Percentiles rank a stretch among this genome's conserved stretches.
Evolutionary conservation across 2,113 vertebrate genomes (phyloP).

Genomic region (Oncorhynchus nerka): DNA sequence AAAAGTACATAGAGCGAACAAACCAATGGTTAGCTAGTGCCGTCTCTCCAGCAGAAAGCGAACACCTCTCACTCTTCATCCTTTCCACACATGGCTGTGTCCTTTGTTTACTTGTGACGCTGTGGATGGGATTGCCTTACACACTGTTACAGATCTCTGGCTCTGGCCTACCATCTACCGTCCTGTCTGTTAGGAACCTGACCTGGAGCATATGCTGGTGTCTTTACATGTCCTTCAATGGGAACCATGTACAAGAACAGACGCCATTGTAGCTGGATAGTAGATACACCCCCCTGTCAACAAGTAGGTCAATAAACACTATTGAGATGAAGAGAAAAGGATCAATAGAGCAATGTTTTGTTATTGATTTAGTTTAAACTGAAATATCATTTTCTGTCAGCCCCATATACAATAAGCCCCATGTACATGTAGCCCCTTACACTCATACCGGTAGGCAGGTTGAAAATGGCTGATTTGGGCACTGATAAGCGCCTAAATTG

Average conservation of each 20-base stretch:
- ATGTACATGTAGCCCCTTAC: no score
- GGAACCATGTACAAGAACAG: neutral
- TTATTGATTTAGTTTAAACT: no score
- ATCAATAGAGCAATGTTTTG: neutral
- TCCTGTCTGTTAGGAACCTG: slow-evolving; percentile 3
- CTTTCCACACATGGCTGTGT: neutral
- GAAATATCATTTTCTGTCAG: no score
- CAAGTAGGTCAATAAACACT: neutral
- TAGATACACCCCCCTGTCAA: neutral
- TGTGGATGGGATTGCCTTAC: neutral
- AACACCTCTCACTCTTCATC: neutral
- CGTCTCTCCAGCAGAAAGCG: neutral
- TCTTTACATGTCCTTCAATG: neutral
- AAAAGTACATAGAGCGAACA: neutral
- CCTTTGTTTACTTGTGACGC: slow-evolving; percentile 15
- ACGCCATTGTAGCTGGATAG: no score
- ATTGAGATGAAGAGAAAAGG: neutral
- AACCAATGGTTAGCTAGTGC: neutral
- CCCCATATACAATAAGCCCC: no score
- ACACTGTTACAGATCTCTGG: neutral
- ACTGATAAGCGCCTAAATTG: no score
- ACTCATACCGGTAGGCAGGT: no score
- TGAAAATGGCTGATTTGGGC: no score
- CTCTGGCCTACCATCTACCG: neutral
- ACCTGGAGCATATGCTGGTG: neutral